Evolutionary conservation across 2,888 invertebrate genomes (phyloP).

Genomic region (Phania funesta): DNA sequence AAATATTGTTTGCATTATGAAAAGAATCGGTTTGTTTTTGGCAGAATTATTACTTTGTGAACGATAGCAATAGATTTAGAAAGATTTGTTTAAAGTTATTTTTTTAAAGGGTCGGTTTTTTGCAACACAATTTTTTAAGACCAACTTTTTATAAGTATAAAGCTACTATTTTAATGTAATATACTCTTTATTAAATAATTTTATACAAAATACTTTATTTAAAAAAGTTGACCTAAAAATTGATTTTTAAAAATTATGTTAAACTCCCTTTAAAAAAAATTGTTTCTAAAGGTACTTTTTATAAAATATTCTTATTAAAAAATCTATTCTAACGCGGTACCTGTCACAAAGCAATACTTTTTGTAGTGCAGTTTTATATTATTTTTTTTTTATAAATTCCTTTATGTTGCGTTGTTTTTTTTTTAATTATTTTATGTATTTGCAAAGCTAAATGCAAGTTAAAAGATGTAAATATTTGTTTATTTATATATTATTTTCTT

Average conservation of each 20-base stretch:
- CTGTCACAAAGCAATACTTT: neutral
- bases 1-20: neutral
- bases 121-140: no score
- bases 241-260: no score
- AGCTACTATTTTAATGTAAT: no score
- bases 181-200: no score
- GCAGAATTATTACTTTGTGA: conserved; percentile 6
- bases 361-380: conserved; percentile 8
- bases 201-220: no score
- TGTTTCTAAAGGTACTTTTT: neutral
- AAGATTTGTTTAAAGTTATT: neutral
- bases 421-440: conserved; percentile 37
- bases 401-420: neutral
- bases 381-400: conserved; percentile 24
- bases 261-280: neutral
- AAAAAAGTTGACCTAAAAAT: no score
- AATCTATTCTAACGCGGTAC: neutral
- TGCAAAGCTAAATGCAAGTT: conserved; percentile 67
- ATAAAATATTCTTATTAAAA: neutral
- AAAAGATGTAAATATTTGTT: conserved; percentile 56
- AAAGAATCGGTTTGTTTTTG: no score
- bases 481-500: conserved; percentile 28
- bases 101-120: neutral
- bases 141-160: no score
- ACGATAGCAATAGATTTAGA: neutral